Conservation (phyloP, 2,797 vertebrate species). For the Lepus townsendii region DNA sequence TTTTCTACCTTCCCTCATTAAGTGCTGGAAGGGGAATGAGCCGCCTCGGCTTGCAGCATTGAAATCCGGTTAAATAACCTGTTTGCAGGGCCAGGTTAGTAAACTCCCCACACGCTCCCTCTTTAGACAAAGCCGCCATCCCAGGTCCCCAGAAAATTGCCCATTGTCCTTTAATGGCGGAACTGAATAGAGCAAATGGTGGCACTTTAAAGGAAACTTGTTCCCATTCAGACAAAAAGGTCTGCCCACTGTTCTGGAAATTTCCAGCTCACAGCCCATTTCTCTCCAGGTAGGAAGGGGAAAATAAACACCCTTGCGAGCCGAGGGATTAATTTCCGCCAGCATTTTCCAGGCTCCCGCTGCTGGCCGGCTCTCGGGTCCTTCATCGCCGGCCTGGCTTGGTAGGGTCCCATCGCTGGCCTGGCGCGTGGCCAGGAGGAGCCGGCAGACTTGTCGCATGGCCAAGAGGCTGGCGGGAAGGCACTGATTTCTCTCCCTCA, state of each 20-base stretch:
- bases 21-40: background rate
- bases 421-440: no score
- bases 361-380: slow-evolving; percentile 32
- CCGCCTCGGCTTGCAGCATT: slow-evolving; percentile 16
- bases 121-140: slow-evolving; percentile 73
- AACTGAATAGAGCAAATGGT: slow-evolving; percentile 65
- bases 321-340: slow-evolving; percentile 75
- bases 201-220: slow-evolving; percentile 70
- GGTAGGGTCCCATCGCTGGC: background rate
- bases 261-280: slow-evolving; percentile 77
- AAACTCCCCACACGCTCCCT: slow-evolving; percentile 72
- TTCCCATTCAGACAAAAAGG: slow-evolving; percentile 73
- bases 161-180: slow-evolving; percentile 78
- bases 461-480: background rate
- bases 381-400: slow-evolving; percentile 26
- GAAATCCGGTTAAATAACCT: slow-evolving; percentile 81
- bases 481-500: background rate
- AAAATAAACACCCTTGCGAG: slow-evolving; percentile 76
- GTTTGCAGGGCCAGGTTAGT: slow-evolving; percentile 78
- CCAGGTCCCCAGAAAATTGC: slow-evolving; percentile 79
- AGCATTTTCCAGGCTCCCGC: slow-evolving; percentile 25
- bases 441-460: no score
- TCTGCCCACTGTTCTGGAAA: slow-evolving; percentile 72
- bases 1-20: background rate
- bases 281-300: slow-evolving; percentile 80